phyloP scores from a whole-genome alignment of 2,797 vertebrate species.

The Acanthurus lineatus region DNA sequence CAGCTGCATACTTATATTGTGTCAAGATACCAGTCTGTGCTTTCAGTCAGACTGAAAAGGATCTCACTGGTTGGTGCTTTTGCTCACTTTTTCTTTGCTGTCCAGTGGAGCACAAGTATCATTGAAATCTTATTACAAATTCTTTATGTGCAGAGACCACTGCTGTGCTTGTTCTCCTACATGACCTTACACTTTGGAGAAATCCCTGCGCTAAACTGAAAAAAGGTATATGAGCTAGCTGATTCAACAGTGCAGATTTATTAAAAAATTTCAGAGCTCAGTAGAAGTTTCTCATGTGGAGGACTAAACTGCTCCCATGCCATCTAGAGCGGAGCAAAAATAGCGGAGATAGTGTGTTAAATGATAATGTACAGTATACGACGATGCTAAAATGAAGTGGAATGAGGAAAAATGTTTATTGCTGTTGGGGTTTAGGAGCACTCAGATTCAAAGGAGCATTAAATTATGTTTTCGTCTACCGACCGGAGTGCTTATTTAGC shows the following conservation, averaged over 20 bases:
- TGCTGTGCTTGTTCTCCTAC: constrained; percentile 13
- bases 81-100: constrained; percentile 1
- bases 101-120: constrained; percentile 8
- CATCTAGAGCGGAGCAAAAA: constrained; percentile 34
- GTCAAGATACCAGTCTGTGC: not conserved
- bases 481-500: constrained; percentile 62
- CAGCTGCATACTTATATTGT: not conserved
- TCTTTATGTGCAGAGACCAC: constrained; percentile 32
- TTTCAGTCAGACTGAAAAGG: not conserved
- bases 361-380: constrained; percentile 48
- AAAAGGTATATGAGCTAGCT: constrained; percentile 41
- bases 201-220: constrained; percentile 19
- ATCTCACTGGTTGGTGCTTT: not conserved
- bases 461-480: constrained; percentile 68
- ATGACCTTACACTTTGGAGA: constrained; percentile 34
- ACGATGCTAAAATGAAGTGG: constrained; percentile 50
- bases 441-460: constrained; percentile 56
- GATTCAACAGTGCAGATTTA: constrained; percentile 58
- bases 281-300: constrained; percentile 23
- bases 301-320: constrained; percentile 35
- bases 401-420: constrained; percentile 64
- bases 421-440: constrained; percentile 46
- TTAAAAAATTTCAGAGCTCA: constrained; percentile 27
- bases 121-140: constrained; percentile 37
- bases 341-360: constrained; percentile 25